Evolutionary conservation across 2,113 vertebrate genomes (phyloP), one percentile per base, ranked within the genome.

Genomic region (Bubo scandiacus): DNA sequence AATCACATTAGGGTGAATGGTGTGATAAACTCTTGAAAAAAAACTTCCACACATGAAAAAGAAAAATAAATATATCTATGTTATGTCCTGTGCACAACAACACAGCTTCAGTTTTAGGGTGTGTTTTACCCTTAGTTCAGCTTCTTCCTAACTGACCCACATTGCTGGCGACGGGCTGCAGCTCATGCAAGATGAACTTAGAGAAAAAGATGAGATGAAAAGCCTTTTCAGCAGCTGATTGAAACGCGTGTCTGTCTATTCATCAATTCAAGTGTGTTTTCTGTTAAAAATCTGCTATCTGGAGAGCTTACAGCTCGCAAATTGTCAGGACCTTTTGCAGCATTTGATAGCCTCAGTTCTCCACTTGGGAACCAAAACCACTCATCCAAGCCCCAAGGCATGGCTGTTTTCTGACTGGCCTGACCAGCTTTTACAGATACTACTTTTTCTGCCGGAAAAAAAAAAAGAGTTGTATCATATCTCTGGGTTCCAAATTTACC

Each of bases 381-480:
- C 22, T n/a, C 51, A 15, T 7, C 47, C 1, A 0, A 79, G 38
- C 18, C 5, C 43, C 2, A 0, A 1, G 8, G 34, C n/a, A 59
- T 0, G 1, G 26, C 40, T 81, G 29, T 42, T 43, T 58, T 59
- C 51, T 30, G 26, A 7, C 20, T 20, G 29, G 29, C 14, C 30
- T 84, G 20, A 45, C 9, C 25, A 26, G 12, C 22, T 72, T 77
- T 42, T 67, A 6, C 20, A 47, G 8, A 15, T 47, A 3, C 5
- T 70, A 3, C 11, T 15, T 63, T 63, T 73, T 72, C 36, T 86
- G 26, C 27, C 62, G 43, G 27, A 43, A 8, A 72, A 61, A 47
- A 6, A 52, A 36, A 26, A 17, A 45, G 16, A 1, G 11, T 26
- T 40, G 18, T 19, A 2, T 42, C 15, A 7, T 11, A 27, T 38